These are phyloP conservation scores for Kryptolebias ocellatus DNA, from an alignment of 2,797 vertebrate species.

Conservation along the genomic window DNA sequence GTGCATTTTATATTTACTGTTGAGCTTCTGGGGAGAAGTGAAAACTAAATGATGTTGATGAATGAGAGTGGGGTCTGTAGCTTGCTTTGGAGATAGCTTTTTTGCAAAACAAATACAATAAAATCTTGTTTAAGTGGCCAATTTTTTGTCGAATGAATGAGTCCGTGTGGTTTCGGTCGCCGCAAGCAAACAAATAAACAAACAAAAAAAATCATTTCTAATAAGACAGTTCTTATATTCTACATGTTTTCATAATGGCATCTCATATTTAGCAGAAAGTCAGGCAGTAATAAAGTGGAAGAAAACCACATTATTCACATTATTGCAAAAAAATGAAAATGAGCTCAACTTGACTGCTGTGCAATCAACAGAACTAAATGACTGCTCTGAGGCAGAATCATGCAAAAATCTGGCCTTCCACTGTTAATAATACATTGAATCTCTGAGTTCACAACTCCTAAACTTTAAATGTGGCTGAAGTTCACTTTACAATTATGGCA, in stretches of 20 bases:
- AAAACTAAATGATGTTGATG: slow-evolving; percentile 44
- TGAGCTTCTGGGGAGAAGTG: slow-evolving; percentile 9
- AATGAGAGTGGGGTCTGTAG: slow-evolving; percentile 33
- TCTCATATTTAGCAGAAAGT: slow-evolving; percentile 30
- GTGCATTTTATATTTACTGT: slow-evolving; percentile 9
- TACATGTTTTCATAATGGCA: slow-evolving; percentile 27
- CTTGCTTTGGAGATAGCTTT: slow-evolving; percentile 39
- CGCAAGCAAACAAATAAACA: slow-evolving; percentile 3
- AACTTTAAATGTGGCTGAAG: slow-evolving; percentile 8
- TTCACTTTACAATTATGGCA: neutral
- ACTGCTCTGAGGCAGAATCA: slow-evolving; percentile 53
- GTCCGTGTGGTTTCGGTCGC: slow-evolving; percentile 16
- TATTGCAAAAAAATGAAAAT: slow-evolving; percentile 34
- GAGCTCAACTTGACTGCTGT: slow-evolving; percentile 18
- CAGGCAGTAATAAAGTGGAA: slow-evolving; percentile 12
- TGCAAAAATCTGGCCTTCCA: slow-evolving; percentile 41
- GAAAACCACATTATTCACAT: slow-evolving; percentile 23
- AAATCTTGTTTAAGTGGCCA: slow-evolving; percentile 41
- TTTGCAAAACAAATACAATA: slow-evolving; percentile 27
- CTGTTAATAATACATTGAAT: slow-evolving; percentile 45
- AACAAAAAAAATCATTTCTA: slow-evolving; percentile 3
- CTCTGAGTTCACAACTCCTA: slow-evolving; percentile 2
- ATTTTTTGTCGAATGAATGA: slow-evolving; percentile 24
- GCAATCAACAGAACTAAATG: slow-evolving; percentile 51
- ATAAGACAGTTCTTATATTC: slow-evolving; percentile 1